A percentile compares a stretch with the other conserved stretches of the same genome.
Evolutionary conservation across 2,113 vertebrate genomes (phyloP).

Genomic region (Microcebus lehilahytsara): DNA sequence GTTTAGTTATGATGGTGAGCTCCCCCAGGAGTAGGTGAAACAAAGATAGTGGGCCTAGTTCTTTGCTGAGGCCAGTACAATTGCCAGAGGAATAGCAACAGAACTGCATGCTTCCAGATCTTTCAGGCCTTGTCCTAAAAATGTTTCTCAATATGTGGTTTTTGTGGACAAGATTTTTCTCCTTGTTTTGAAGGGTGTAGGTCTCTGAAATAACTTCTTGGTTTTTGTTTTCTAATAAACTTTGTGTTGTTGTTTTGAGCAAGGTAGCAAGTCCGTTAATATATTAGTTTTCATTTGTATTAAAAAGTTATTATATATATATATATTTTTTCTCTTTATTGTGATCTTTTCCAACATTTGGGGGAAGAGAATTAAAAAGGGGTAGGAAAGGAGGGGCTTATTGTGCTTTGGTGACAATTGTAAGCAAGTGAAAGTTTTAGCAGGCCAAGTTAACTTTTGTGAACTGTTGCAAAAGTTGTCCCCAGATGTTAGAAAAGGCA

Average conservation of each 20-base stretch:
- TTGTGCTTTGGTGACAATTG: not conserved
- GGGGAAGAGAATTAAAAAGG: not conserved
- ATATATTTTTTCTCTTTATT: rapidly evolving
- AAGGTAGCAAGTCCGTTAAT: not conserved
- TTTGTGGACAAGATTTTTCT: not conserved
- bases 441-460: not conserved
- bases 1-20: rapidly evolving
- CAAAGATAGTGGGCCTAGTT: not conserved
- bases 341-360: not conserved
- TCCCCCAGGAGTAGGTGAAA: not conserved
- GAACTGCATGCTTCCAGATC: not conserved
- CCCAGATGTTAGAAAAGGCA: not conserved
- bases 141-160: not conserved
- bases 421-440: not conserved
- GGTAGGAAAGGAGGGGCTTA: not conserved
- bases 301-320: not conserved
- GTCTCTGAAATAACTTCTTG: not conserved
- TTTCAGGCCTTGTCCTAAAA: not conserved
- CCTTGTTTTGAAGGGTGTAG: not conserved
- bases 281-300: not conserved
- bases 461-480: not conserved
- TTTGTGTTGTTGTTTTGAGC: not conserved
- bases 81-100: not conserved
- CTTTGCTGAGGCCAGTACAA: not conserved
- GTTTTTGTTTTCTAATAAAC: not conserved